A percentile compares a stretch with the other conserved stretches of the same genome.
These are phyloP conservation scores for Cheilosia vernalis DNA, from an alignment of 2,888 invertebrate genomes.

Conservation along the genomic window DNA sequence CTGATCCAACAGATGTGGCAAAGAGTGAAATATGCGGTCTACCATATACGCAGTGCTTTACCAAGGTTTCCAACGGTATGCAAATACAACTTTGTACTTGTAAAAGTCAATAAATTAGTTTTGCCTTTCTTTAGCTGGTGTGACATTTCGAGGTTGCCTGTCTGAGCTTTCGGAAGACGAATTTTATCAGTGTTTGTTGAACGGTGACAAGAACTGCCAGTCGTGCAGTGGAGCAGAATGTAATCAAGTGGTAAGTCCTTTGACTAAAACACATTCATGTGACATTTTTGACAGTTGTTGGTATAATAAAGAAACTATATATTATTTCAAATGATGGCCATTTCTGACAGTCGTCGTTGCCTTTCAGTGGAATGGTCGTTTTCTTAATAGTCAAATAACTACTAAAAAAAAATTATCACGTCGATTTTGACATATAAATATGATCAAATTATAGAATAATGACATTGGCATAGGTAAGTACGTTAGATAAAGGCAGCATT, in stretches of 20 bases:
- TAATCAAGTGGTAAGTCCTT: constrained; percentile 73
- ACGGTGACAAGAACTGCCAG: constrained; percentile 67
- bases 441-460: no score
- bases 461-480: no score
- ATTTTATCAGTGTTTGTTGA: constrained; percentile 75
- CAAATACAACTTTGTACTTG: neutral
- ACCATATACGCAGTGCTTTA: constrained; percentile 76
- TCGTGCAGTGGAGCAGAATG: constrained; percentile 73
- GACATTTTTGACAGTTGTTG: neutral
- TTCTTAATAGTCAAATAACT: no score
- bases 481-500: no score
- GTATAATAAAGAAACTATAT: no score
- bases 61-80: constrained; percentile 64
- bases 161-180: constrained; percentile 71
- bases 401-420: no score
- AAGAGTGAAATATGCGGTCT: constrained; percentile 55
- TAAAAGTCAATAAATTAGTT: neutral
- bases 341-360: no score
- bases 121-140: constrained; percentile 15
- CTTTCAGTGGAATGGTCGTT: no score
- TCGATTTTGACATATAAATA: no score
- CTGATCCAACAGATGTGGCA: constrained; percentile 35
- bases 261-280: neutral
- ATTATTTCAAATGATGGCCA: no score
- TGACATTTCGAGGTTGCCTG: constrained; percentile 77